phyloP scores from a whole-genome alignment of 2,888 invertebrate genomes.

The Pimpla rufipes region DNA sequence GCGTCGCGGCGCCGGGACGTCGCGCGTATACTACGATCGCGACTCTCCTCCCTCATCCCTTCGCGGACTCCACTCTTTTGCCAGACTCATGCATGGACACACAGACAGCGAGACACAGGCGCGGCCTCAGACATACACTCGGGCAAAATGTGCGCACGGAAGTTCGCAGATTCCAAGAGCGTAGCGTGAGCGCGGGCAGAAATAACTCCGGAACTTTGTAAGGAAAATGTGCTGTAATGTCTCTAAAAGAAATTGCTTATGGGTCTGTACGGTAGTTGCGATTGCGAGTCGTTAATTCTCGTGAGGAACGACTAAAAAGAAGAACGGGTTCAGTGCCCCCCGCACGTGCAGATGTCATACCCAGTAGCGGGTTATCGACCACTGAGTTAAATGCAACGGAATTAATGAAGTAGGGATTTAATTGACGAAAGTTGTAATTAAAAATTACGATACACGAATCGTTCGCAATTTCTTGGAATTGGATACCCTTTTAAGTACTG shows the following conservation, averaged over 20 bases:
- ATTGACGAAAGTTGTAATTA: too few relatives aligned
- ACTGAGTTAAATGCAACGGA: background rate
- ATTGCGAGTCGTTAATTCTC: background rate
- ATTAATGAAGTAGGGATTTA: background rate
- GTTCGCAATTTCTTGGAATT: too few relatives aligned
- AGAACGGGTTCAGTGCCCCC: conserved; percentile 18
- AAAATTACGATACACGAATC: too few relatives aligned
- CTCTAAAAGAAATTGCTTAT: conserved; percentile 7
- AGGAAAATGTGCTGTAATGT: background rate
- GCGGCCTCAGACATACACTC: background rate
- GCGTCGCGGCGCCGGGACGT: conserved; percentile 39
- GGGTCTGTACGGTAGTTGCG: background rate
- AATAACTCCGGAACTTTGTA: conserved; percentile 9
- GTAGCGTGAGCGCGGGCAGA: background rate
- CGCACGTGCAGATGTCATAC: background rate
- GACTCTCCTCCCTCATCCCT: conserved; percentile 30
- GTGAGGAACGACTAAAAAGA: background rate
- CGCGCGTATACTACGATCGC: conserved; percentile 21
- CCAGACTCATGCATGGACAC: background rate
- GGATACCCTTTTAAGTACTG: too few relatives aligned
- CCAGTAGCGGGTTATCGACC: background rate
- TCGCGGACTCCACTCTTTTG: background rate
- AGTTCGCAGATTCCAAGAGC: conserved; percentile 29
- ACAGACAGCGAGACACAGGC: too few relatives aligned
- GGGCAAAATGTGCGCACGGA: background rate